Evolutionary conservation across 2,888 invertebrate species (phyloP), one percentile per base, ranked within the genome.

Genomic region (Empis stercorea): DNA sequence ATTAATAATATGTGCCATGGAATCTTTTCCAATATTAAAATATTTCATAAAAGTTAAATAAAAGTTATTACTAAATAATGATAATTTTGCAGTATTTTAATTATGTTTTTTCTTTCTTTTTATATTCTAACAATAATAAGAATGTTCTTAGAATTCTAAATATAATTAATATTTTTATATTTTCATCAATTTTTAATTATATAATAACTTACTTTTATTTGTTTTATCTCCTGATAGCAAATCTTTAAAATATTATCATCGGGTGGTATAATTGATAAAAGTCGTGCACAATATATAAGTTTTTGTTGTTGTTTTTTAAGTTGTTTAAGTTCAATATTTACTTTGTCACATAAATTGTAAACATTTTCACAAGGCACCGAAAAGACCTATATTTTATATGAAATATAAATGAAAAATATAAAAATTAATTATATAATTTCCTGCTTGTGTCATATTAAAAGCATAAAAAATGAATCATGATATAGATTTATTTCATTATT

Each of bases 251-350:
- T 77, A 61, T 84, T 84, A 59, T 87, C 88, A 59, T 94, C 93
- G 0, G 87, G 85, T 36, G 87, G 76, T 52, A 78, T 78, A 44
- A 94, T 84, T 62, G 93, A 94, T 61, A 95, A 93, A 53, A 95
- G 73, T 43, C 74, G 71, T 1, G 89, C 85, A 42, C 88, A 87
- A 46, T 80, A 80, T 43, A 77, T 74, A 46, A 94, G 68, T n/a
- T 73, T 73, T 0, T 73, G 71, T 59, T 87, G 75, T 48, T 84
- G 78, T 2, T 74, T 69, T 64, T 88, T 85, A 59, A 92, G 78
- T 4, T 68, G 68, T 2, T 63, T 47, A 15, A 92, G 72, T 55
- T 83, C 81, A 14, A 66, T 58, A 57, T 87, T 74, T 16, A 84
- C 75, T 60, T 76, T 74, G 63, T 89, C 86, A 49, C 89, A 74